Conservation (phyloP, 2,797 vertebrate species). For the Adrianichthys oophorus region DNA sequence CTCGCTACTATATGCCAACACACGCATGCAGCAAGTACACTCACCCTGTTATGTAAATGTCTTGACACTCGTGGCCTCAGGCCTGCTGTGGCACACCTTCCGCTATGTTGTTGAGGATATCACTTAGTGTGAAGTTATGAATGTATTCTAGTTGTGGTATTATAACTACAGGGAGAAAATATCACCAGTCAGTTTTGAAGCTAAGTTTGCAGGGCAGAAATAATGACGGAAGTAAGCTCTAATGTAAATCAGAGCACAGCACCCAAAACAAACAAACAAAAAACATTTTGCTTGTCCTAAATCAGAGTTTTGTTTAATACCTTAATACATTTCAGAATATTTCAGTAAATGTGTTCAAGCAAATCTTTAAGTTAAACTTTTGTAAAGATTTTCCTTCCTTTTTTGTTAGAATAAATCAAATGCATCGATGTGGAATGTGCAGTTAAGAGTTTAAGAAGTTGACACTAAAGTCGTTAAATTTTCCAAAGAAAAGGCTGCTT, state of each 20-base stretch:
- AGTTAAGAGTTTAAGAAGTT: slow-evolving; percentile 26
- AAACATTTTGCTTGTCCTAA: no score
- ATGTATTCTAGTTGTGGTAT: slow-evolving; percentile 31
- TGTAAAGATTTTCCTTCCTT: no score
- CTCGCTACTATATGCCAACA: not conserved
- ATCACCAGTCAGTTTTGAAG: not conserved
- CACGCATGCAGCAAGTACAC: slow-evolving; percentile 15
- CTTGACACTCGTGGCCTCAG: slow-evolving; percentile 31
- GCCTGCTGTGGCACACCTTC: slow-evolving; percentile 52
- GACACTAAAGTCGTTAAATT: slow-evolving; percentile 13
- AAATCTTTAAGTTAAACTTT: no score
- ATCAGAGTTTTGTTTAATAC: no score
- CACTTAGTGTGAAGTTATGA: slow-evolving; percentile 32
- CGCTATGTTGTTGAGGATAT: slow-evolving; percentile 26
- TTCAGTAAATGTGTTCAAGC: no score
- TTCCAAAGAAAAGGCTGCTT: slow-evolving; percentile 25
- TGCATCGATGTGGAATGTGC: no score
- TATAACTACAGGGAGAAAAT: slow-evolving; percentile 10
- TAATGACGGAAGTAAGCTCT: not conserved
- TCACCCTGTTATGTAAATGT: slow-evolving; percentile 48
- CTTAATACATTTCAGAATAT: no score
- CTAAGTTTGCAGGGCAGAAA: not conserved
- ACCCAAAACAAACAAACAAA: not conserved
- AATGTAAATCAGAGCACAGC: not conserved
- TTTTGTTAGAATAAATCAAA: no score